Conservation (phyloP, 2,888 invertebrate genomes). For the Margaritifera margaritifera region DNA sequence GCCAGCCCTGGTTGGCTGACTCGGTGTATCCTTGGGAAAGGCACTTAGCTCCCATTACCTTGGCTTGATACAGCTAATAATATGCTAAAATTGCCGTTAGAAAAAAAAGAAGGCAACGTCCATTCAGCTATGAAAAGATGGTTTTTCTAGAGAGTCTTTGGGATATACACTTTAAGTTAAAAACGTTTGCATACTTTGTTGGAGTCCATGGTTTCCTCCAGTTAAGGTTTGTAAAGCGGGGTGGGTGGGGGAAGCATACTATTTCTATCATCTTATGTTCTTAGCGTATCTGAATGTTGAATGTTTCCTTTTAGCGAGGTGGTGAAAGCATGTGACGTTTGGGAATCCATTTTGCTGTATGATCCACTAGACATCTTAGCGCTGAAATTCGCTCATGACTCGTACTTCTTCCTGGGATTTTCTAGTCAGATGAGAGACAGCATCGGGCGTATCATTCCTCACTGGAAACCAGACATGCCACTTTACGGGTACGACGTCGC, state of each 20-base stretch:
- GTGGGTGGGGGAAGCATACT: not conserved
- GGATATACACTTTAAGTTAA: no score
- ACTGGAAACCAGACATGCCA: constrained; percentile 72
- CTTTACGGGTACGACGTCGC: constrained; percentile 70
- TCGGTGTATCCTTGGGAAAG: no score
- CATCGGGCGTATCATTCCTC: constrained; percentile 72
- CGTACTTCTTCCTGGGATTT: constrained; percentile 74
- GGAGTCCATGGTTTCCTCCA: no score
- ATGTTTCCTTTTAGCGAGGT: constrained; percentile 27
- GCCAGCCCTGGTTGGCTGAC: no score
- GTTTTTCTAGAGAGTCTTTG: no score
- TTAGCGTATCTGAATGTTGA: not conserved
- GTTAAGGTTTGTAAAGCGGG: no score
- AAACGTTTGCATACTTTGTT: no score
- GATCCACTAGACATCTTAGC: constrained; percentile 75
- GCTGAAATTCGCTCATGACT: constrained; percentile 74
- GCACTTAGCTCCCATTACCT: no score
- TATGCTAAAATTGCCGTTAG: no score
- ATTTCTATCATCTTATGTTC: not conserved
- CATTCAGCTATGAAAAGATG: no score
- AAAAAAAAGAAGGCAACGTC: no score
- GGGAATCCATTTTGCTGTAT: constrained; percentile 74
- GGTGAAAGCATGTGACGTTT: constrained; percentile 69
- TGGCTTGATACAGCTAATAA: no score
- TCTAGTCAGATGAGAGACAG: constrained; percentile 73